Evolutionary conservation across 2,888 invertebrate species (phyloP).

Genomic region (Lasioglossum lativentre): DNA sequence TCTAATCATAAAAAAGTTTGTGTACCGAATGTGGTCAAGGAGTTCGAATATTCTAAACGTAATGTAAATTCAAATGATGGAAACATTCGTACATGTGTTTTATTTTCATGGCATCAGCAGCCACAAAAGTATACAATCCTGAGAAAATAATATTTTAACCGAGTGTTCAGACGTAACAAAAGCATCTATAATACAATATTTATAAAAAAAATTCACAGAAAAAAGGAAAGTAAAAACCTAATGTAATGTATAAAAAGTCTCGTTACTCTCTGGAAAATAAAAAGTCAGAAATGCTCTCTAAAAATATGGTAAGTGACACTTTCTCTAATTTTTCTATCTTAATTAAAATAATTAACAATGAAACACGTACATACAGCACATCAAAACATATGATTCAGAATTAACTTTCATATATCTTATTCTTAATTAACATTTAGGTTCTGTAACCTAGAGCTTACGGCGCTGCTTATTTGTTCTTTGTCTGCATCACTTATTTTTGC

Average conservation of each 20-base stretch:
- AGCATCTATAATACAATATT: constrained; percentile 40
- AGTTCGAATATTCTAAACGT: background rate
- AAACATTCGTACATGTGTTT: constrained; percentile 46
- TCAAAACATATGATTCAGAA: constrained; percentile 37
- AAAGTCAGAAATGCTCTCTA: constrained; percentile 29
- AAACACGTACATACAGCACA: constrained; percentile 46
- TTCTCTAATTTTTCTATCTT: background rate
- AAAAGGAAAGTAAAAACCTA: constrained; percentile 33
- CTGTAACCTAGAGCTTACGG: constrained; percentile 77
- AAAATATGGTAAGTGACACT: constrained; percentile 4
- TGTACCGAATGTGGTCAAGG: constrained; percentile 1
- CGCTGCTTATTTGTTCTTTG: constrained; percentile 77
- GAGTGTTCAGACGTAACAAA: constrained; percentile 27
- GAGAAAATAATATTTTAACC: constrained; percentile 36
- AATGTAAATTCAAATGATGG: constrained; percentile 26
- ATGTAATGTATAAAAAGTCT: constrained; percentile 26
- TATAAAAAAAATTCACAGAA: constrained; percentile 23
- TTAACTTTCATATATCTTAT: constrained; percentile 37
- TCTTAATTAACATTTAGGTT: constrained; percentile 77
- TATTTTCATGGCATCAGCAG: constrained; percentile 47
- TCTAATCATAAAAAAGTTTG: background rate
- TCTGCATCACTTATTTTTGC: constrained; percentile 76
- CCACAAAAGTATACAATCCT: constrained; percentile 50
- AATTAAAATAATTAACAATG: constrained; percentile 27
- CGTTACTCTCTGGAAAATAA: constrained; percentile 17